A percentile compares a stretch with the other conserved stretches of the same genome.
Conservation (phyloP, 2,797 vertebrate genomes). For the Ctenosaura bakeri region DNA sequence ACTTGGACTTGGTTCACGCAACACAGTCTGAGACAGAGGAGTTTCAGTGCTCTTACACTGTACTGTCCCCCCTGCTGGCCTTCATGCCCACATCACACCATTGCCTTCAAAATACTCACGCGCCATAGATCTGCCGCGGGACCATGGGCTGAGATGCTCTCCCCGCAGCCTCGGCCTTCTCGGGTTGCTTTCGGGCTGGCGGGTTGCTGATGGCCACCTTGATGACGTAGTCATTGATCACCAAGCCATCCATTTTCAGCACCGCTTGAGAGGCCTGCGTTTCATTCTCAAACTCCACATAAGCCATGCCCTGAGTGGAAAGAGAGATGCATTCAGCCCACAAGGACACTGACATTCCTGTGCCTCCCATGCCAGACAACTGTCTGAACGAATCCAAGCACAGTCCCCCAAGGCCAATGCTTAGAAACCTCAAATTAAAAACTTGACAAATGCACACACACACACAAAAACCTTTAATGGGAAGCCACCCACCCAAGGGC, state of each 20-base stretch:
- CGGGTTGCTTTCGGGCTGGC: constrained; percentile 84
- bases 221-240: constrained; percentile 86
- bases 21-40: no score
- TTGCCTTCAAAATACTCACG: constrained; percentile 84
- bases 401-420: not conserved
- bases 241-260: constrained; percentile 91
- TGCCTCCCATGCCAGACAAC: no score
- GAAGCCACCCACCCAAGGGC: not conserved
- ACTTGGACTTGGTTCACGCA: no score
- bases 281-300: constrained; percentile 93
- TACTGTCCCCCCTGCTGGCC: not conserved
- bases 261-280: constrained; percentile 93
- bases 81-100: rapidly evolving
- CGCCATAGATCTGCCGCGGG: constrained; percentile 85
- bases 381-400: no score
- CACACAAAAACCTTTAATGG: not conserved
- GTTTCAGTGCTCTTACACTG: not conserved
- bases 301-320: constrained; percentile 90
- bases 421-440: no score
- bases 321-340: rapidly evolving
- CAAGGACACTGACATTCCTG: no score
- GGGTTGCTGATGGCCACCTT: constrained; percentile 97
- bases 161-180: constrained; percentile 75
- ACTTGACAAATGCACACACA: not conserved
- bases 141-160: constrained; percentile 63